Conservation (phyloP, 2,888 invertebrate genomes). For the Drosophila antonietae region DNA sequence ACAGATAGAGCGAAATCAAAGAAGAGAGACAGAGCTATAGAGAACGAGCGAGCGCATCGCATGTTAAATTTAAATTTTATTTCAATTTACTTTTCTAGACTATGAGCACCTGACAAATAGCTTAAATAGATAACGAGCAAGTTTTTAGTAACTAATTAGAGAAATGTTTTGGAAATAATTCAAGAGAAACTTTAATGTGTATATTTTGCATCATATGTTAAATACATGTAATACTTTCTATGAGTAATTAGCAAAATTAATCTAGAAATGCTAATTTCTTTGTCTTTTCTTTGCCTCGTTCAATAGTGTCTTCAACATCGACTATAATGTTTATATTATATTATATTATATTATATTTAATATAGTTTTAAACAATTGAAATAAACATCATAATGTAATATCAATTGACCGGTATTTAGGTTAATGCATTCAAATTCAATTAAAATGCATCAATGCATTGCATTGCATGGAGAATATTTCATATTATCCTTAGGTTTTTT, state of each 20-base stretch:
- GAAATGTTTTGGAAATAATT: slow-evolving; percentile 18
- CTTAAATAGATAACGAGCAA: slow-evolving; percentile 50
- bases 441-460: too few relatives aligned
- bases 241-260: not conserved
- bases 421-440: too few relatives aligned
- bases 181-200: not conserved
- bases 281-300: too few relatives aligned
- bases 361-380: too few relatives aligned
- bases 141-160: slow-evolving; percentile 21
- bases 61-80: slow-evolving; percentile 50
- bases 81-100: slow-evolving; percentile 42
- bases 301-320: too few relatives aligned
- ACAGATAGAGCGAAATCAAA: not conserved
- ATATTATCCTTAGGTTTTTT: too few relatives aligned
- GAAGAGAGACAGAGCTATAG: not conserved
- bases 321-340: too few relatives aligned
- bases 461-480: too few relatives aligned
- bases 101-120: slow-evolving; percentile 28
- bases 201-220: not conserved
- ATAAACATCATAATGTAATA: too few relatives aligned
- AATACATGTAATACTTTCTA: not conserved
- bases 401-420: too few relatives aligned
- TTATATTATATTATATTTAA: too few relatives aligned
- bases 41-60: not conserved
- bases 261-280: too few relatives aligned